Base-by-base conservation (phyloP, 2,797 vertebrate genomes). In the Tapera naevia region DNA sequence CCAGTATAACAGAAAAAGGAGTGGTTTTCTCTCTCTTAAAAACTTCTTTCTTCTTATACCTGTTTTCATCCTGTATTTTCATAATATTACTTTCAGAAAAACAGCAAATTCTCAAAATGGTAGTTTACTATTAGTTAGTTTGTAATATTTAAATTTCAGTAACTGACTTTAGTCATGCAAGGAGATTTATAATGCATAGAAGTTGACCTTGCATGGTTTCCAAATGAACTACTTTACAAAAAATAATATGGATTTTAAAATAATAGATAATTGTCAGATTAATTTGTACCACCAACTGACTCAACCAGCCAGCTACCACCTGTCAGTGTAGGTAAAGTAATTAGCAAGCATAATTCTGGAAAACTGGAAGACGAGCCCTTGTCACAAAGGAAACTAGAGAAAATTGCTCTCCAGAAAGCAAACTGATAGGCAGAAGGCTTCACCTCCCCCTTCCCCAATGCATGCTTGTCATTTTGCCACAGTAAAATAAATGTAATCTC, bases 401-500 rank as follows among this genome's bases (percentile, higher is more conserved):
- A 69, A 24, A 43, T 81, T 60, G 28, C 30, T 33, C n/a, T 74
- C 32, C 48, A 48, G n/a, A 79, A 91, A 72, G 32, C 13, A 85
- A 73, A 70, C 7, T 2, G 1, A 33, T 33, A 18, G 11, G 37
- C 74, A 19, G 18, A 75, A 74, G 17, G 14, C 39, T 72, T 53
- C 37, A 53, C 7, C 15, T 65, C 4, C 1, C 27, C 12, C 3
- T 16, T 62, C 13, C 7, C 18, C 0, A 0, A 28, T 28, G 23
- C 69, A 28, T n/a, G 61, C 18, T 70, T 67, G 5, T 37, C 9
- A 66, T 37, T 79, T 50, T 65, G 17, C 16, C 41, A 37, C 69
- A 84, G 27, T 53, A 65, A 45, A 83, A 45, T 54, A 74, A 61
- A 28, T 61, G 67, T 30, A 50, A 58, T 35, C 39, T 86, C 9